Conservation (phyloP, 2,888 invertebrate genomes). For the Lasioglossum zephyrum region DNA sequence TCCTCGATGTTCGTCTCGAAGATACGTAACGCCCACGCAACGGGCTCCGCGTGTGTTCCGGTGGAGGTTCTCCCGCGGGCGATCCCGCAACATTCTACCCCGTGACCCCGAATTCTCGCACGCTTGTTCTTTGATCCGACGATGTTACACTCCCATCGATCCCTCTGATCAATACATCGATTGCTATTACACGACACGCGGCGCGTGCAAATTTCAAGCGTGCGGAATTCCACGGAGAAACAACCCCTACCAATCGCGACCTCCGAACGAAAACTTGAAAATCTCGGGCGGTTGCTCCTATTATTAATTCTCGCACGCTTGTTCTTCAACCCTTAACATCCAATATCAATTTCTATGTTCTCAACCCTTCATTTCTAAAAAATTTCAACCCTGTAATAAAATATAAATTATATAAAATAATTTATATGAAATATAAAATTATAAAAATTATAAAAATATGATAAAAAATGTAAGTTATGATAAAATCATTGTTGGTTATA, state of each 20-base stretch:
- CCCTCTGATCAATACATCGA: neutral
- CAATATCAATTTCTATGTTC: neutral
- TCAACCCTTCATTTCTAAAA: neutral
- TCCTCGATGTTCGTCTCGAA: slow-evolving; percentile 49
- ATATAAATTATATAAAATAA: too few species aligned
- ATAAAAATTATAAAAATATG: too few species aligned
- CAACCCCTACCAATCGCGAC: neutral
- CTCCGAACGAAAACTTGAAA: neutral
- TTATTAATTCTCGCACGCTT: slow-evolving; percentile 31
- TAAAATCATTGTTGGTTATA: neutral
- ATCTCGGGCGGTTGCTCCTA: neutral
- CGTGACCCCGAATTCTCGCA: slow-evolving; percentile 32
- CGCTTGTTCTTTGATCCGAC: slow-evolving; percentile 19
- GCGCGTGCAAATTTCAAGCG: neutral
- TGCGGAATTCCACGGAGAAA: slow-evolving; percentile 15
- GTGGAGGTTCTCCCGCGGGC: neutral
- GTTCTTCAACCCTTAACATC: neutral
- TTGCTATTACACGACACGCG: neutral
- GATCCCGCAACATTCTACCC: neutral
- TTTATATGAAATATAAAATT: too few species aligned
- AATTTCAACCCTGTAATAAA: too few species aligned
- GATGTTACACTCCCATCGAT: neutral
- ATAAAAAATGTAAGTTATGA: too few species aligned
- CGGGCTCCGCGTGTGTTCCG: neutral
- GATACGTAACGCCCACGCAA: slow-evolving; percentile 10